Conservation (phyloP, 2,888 invertebrate species). For the Lysandra bellargus region DNA sequence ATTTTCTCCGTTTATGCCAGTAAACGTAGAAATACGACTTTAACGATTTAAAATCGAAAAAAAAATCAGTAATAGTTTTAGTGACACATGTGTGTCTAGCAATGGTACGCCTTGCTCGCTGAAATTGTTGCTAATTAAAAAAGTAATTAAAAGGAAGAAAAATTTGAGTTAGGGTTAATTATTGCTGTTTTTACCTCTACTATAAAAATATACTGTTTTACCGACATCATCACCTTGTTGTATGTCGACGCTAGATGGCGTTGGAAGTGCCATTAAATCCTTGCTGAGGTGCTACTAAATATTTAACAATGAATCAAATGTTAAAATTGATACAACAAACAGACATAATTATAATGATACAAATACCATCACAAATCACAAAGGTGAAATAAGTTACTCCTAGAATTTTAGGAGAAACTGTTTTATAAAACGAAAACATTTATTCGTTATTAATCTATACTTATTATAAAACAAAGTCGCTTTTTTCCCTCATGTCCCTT, state of each 20-base stretch:
- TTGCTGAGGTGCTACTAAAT: not conserved
- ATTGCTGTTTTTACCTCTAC: no score
- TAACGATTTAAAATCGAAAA: not conserved
- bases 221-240: no score
- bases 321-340: not conserved
- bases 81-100: constrained; percentile 45
- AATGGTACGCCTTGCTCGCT: constrained; percentile 45
- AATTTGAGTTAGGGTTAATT: not conserved
- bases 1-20: not conserved
- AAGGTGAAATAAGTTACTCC: not conserved
- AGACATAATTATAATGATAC: not conserved
- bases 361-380: not conserved
- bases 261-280: not conserved
- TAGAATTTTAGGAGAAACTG: not conserved
- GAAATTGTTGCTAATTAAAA: constrained; percentile 42
- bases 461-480: no score
- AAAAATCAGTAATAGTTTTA: constrained; percentile 44
- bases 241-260: not conserved
- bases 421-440: not conserved
- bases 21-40: not conserved
- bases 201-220: no score
- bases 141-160: not conserved
- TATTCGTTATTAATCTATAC: not conserved
- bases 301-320: not conserved
- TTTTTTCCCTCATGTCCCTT: no score